phyloP scores from a whole-genome alignment of 2,113 vertebrate species.

The Microcebus murinus region DNA sequence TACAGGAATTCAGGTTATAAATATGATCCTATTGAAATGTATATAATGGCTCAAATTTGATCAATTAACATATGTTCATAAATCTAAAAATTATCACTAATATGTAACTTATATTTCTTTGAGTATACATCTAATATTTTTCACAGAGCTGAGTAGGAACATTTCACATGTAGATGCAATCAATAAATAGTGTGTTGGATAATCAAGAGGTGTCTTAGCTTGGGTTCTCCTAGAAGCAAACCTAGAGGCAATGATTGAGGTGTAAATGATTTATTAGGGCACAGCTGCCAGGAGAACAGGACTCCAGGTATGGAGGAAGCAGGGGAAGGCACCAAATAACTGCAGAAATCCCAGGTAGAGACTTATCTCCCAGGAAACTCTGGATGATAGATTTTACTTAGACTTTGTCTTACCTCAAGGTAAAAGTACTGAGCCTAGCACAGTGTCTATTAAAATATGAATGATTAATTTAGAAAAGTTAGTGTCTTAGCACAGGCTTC shows the following conservation, averaged over 20 bases:
- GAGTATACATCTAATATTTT: background rate
- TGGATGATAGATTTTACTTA: background rate
- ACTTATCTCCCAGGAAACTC: background rate
- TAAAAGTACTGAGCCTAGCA: background rate
- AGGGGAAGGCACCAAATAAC: background rate
- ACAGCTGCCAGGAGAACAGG: background rate
- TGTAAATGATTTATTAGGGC: background rate
- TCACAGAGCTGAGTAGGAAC: background rate
- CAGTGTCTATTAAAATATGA: background rate
- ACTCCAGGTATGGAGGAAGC: background rate
- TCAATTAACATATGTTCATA: background rate
- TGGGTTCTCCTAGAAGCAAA: background rate
- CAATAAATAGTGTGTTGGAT: background rate
- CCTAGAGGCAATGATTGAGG: background rate
- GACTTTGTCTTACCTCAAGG: background rate
- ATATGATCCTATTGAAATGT: background rate
- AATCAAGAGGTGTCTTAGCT: background rate
- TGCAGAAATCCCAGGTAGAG: background rate
- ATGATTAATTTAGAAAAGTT: background rate
- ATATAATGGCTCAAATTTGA: background rate
- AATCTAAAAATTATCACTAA: background rate
- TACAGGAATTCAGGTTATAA: background rate
- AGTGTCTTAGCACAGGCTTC: background rate
- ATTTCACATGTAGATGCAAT: background rate
- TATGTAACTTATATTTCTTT: background rate